phyloP scores from a whole-genome alignment of 2,888 invertebrate genomes.

The Drosophila recens region DNA sequence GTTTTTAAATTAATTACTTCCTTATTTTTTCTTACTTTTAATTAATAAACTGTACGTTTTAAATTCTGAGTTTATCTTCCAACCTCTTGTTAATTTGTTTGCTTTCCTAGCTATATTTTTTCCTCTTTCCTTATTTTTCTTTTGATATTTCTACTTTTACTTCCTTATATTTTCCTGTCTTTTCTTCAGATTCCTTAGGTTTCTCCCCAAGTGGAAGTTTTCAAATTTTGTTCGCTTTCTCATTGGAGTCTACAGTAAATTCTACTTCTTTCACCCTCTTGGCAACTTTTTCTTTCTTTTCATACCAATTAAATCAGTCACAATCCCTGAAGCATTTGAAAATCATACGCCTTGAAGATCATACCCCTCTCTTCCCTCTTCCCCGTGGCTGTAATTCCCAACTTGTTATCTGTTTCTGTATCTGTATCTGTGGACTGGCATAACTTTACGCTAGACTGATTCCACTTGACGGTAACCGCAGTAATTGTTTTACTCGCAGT shows the following conservation, averaged over 20 bases:
- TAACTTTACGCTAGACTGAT: slow-evolving; percentile 74
- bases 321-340: slow-evolving; percentile 69
- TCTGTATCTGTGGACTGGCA: slow-evolving; percentile 61
- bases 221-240: slow-evolving; percentile 8
- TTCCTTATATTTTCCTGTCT: not conserved
- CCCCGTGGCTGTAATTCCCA: not conserved
- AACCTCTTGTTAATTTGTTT: not conserved
- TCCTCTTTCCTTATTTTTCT: too few species aligned
- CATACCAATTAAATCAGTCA: slow-evolving; percentile 67
- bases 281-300: slow-evolving; percentile 25
- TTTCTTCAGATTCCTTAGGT: not conserved
- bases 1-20: too few species aligned
- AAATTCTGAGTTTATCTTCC: not conserved
- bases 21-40: not conserved
- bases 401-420: slow-evolving; percentile 51
- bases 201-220: not conserved
- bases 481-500: slow-evolving; percentile 64
- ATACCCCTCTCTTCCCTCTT: not conserved
- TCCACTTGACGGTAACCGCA: slow-evolving; percentile 53
- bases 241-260: slow-evolving; percentile 22
- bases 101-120: too few species aligned
- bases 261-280: slow-evolving; percentile 48
- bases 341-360: slow-evolving; percentile 51
- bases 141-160: not conserved
- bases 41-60: not conserved